Conservation (phyloP, 2,888 invertebrate species). For the Cremastobaeus sp. region DNA sequence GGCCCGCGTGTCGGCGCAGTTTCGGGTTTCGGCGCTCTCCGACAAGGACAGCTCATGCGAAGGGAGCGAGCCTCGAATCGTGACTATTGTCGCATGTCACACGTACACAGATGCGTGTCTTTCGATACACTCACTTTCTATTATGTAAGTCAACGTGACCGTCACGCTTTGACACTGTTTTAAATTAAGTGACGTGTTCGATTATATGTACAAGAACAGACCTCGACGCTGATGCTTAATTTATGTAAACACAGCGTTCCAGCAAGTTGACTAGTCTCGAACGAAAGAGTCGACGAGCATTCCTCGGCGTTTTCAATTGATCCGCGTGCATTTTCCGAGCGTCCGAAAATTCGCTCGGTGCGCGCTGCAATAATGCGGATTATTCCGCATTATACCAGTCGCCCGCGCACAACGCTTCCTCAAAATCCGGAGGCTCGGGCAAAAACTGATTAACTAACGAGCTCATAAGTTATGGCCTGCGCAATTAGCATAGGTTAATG, state of each 20-base stretch:
- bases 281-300: too few relatives aligned
- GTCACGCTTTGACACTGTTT: constrained; percentile 72
- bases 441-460: constrained; percentile 54
- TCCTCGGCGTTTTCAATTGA: too few relatives aligned
- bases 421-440: constrained; percentile 28
- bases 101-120: constrained; percentile 39
- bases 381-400: constrained; percentile 7
- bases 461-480: constrained; percentile 59
- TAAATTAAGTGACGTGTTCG: constrained; percentile 69
- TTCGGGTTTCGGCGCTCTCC: background rate
- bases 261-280: too few relatives aligned
- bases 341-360: too few relatives aligned
- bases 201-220: constrained; percentile 14
- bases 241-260: too few relatives aligned
- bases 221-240: constrained; percentile 13
- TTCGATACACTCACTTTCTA: constrained; percentile 55
- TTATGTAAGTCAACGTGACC: constrained; percentile 66
- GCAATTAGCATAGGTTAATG: constrained; percentile 76
- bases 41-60: constrained; percentile 25
- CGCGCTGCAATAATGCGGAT: too few relatives aligned
- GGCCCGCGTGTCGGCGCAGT: constrained; percentile 18
- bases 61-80: constrained; percentile 49
- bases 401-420: constrained; percentile 34
- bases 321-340: too few relatives aligned
- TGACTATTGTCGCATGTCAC: constrained; percentile 55